Evolutionary conservation across 2,888 invertebrate genomes (phyloP).

Genomic region (Epinotia ramella): DNA sequence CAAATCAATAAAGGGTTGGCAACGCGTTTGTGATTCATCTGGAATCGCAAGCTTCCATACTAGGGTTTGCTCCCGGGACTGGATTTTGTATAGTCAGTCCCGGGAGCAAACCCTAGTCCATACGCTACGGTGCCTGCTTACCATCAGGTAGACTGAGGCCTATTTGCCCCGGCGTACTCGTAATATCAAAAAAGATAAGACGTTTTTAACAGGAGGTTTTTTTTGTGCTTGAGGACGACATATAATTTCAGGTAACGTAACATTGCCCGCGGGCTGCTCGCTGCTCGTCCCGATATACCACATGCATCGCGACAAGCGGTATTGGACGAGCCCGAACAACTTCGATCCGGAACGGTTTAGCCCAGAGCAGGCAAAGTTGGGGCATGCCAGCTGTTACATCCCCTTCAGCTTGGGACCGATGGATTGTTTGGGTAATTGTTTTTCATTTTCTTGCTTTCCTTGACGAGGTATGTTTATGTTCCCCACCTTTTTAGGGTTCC

Average conservation of each 20-base stretch:
- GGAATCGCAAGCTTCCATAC: too few relatives aligned
- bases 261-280: slow-evolving; percentile 69
- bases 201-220: too few relatives aligned
- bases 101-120: too few relatives aligned
- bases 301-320: slow-evolving; percentile 67
- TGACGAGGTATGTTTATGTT: neutral
- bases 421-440: slow-evolving; percentile 73
- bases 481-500: too few relatives aligned
- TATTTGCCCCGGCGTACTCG: too few relatives aligned
- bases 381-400: slow-evolving; percentile 70
- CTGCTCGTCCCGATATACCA: slow-evolving; percentile 69
- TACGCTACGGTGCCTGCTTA: too few relatives aligned
- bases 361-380: slow-evolving; percentile 64
- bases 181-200: too few relatives aligned
- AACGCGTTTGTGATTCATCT: too few relatives aligned
- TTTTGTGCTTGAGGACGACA: neutral
- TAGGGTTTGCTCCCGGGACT: too few relatives aligned
- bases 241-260: slow-evolving; percentile 62
- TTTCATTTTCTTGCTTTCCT: neutral
- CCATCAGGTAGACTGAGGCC: too few relatives aligned
- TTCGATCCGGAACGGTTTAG: slow-evolving; percentile 71
- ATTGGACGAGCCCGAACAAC: slow-evolving; percentile 69
- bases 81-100: too few relatives aligned
- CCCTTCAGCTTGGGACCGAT: slow-evolving; percentile 76
- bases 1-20: too few relatives aligned